These are phyloP conservation scores for Potamilus streckersoni DNA, from an alignment of 1,140 invertebrate genomes.

Conservation along the genomic window DNA sequence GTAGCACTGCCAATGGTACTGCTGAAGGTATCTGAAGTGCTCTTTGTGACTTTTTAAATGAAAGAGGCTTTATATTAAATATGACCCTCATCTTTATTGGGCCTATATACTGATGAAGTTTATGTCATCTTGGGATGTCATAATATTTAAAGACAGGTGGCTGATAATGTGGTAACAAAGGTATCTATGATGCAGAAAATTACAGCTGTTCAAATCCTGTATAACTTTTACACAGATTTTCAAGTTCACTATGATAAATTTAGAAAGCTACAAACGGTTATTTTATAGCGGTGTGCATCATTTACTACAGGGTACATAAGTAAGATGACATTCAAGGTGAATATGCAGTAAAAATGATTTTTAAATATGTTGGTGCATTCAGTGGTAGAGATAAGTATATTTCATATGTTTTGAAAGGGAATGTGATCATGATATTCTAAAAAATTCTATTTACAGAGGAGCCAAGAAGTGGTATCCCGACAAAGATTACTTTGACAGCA, in stretches of 20 bases:
- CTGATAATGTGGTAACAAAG: too few species aligned
- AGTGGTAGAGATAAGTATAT: too few species aligned
- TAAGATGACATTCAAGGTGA: background rate
- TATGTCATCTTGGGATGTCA: background rate
- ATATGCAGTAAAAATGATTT: constrained; percentile 8
- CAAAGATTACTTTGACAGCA: too few species aligned
- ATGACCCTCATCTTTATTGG: background rate
- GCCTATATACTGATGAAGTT: background rate
- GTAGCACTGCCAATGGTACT: too few species aligned
- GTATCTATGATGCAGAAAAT: background rate
- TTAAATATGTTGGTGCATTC: constrained; percentile 1
- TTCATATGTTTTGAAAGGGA: too few species aligned
- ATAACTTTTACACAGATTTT: background rate
- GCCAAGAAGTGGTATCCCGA: too few species aligned
- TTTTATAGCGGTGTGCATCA: background rate
- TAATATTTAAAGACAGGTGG: background rate
- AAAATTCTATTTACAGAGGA: too few species aligned
- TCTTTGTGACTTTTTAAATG: too few species aligned
- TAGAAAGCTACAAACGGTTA: background rate
- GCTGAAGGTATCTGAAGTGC: too few species aligned
- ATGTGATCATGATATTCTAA: too few species aligned
- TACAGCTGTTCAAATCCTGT: background rate
- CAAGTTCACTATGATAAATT: constrained; percentile 1
- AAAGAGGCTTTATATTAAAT: background rate
- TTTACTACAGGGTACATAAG: constrained; percentile 1